Evolutionary conservation across 1,140 invertebrate genomes (phyloP).

Genomic region (Wiebesia pumilae): DNA sequence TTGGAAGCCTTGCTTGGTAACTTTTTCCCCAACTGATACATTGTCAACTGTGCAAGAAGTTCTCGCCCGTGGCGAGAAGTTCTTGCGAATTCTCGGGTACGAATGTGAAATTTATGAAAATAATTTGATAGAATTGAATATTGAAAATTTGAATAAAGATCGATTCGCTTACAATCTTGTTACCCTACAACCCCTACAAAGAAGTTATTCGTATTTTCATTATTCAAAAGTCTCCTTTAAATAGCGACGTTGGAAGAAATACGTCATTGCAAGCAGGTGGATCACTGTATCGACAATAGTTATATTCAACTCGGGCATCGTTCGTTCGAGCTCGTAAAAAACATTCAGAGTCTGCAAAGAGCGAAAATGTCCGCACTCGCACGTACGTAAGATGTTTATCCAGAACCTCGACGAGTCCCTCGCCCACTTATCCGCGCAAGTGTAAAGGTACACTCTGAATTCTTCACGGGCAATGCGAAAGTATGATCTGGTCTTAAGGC

Average conservation of each 20-base stretch:
- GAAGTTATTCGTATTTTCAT: neutral
- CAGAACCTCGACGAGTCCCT: neutral
- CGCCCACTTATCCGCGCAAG: neutral
- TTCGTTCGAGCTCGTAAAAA: constrained; percentile 1
- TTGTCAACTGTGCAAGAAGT: constrained; percentile 22
- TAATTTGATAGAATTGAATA: neutral
- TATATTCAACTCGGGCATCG: neutral
- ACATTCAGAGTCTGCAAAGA: neutral
- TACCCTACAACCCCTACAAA: neutral
- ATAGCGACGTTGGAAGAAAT: neutral
- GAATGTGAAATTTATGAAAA: neutral
- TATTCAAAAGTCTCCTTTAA: neutral
- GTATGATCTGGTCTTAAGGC: constrained; percentile 32
- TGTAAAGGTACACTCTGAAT: constrained; percentile 25
- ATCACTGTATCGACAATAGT: neutral
- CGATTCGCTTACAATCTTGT: neutral
- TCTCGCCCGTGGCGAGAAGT: neutral
- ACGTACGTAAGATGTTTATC: constrained; percentile 35
- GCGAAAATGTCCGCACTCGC: neutral
- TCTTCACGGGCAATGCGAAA: neutral
- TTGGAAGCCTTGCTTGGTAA: neutral
- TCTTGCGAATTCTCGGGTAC: neutral
- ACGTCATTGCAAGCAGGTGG: neutral
- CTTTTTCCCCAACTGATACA: neutral
- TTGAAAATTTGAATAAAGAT: neutral